Evolutionary conservation across 2,113 vertebrate genomes (phyloP), one percentile per base, ranked within the genome.

Genomic region (Pterocles gutturalis): DNA sequence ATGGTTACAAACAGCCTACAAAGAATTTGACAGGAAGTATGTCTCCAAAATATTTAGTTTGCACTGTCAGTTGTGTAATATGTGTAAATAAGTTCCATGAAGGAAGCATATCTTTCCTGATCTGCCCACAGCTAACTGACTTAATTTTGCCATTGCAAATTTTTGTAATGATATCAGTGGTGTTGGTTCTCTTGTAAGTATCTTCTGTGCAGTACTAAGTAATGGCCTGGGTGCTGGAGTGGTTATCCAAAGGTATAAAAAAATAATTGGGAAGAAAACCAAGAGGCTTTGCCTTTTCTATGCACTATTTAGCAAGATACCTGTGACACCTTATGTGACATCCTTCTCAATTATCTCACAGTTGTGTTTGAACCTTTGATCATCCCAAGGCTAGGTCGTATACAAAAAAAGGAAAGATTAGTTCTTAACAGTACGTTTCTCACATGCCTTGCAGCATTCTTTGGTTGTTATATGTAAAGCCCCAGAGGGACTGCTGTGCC

Each of bases 21-120:
- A 94, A 91, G 99, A 99, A 93, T 99, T 99, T 8, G 99, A 99
- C 97, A 97, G 99, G 81, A 99, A 98, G 99, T 99, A 92, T 1
- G 98, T 97, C 55, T 77, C 88, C 57, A 25, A 70, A 90, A 70
- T 29, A 43, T 16, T 71, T 69, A 12, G 4, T 88, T 51, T 87
- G 7, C 38, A 38, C 18, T 71, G 43, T 48, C 0, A 3, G 10
- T 38, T 65, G n/a, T 34, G 34, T 71, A 15, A 54, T 24, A 28
- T 54, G 67, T 62, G 5, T 34, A 41, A 55, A 6, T 29, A 28
- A 67, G 17, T 67, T 71, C 51, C 53, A 4, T 6, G 34, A 46
- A 66, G n/a, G 72, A 87, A 66, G 5, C 5, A 0, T 11, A 13
- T 82, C 26, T 79, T 36, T 77, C 64, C 36, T 33, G 17, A 70